Evolutionary conservation across 2,797 vertebrate genomes (phyloP).

Genomic region (Mareca strepera): DNA sequence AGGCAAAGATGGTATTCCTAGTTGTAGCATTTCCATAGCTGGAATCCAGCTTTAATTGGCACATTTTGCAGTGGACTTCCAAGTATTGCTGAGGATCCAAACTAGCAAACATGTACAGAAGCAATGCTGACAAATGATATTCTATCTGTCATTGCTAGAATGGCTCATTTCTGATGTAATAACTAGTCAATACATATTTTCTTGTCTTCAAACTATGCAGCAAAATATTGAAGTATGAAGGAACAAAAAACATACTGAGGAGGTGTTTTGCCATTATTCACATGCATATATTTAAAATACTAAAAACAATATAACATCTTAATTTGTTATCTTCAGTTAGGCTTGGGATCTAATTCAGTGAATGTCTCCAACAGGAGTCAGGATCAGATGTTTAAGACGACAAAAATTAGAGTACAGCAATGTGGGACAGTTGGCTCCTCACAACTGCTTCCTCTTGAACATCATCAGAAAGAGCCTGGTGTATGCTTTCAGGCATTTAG

Average conservation of each 20-base stretch:
- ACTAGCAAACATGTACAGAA: fast-evolving
- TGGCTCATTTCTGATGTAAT: neutral
- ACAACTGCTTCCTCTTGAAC: neutral
- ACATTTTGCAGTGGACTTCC: neutral
- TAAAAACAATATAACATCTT: neutral
- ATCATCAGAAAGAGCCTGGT: neutral
- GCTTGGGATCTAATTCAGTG: neutral
- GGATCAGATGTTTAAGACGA: neutral
- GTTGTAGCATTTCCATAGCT: neutral
- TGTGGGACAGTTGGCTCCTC: neutral
- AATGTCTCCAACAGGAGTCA: neutral
- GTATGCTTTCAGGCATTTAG: neutral
- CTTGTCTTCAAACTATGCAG: neutral
- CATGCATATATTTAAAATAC: neutral
- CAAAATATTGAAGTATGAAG: neutral
- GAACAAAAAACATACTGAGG: neutral
- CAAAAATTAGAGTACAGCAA: neutral
- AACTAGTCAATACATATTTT: neutral
- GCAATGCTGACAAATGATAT: neutral
- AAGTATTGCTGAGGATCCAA: neutral
- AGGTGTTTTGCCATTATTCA: neutral
- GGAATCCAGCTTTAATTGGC: neutral
- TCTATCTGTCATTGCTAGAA: neutral
- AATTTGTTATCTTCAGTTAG: neutral
- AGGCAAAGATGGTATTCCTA: neutral